Evolutionary conservation across 2,113 vertebrate species (phyloP).

Genomic region (Nothoprocta pentlandii): DNA sequence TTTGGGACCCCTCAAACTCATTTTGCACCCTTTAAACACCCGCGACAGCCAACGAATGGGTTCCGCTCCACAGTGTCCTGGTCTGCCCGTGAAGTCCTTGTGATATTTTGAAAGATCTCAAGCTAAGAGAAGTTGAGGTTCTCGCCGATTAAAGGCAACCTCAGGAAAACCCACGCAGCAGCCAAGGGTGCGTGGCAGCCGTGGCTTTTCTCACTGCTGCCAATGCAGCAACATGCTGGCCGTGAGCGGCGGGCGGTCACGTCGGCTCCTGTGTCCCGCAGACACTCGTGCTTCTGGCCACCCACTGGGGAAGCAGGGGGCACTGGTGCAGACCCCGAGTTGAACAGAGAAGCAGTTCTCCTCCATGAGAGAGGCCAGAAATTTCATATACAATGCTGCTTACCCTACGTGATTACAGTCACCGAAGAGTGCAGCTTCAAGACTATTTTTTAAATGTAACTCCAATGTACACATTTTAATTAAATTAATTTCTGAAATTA

Average conservation of each 20-base stretch:
- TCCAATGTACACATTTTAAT: background rate
- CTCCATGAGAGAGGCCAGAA: background rate
- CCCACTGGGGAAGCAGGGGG: background rate
- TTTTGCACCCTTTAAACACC: rapidly evolving
- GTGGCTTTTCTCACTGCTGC: background rate
- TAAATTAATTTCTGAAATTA: too few species aligned
- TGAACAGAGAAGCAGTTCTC: rapidly evolving
- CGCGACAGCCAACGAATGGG: rapidly evolving
- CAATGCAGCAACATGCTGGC: rapidly evolving
- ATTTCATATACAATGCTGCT: rapidly evolving
- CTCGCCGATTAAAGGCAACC: rapidly evolving
- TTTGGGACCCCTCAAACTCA: rapidly evolving
- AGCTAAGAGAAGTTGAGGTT: background rate
- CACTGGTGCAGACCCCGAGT: rapidly evolving
- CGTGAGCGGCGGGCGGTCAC: background rate
- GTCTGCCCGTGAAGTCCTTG: rapidly evolving
- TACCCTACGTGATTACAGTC: rapidly evolving
- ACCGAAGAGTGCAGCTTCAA: background rate
- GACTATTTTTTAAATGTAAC: background rate
- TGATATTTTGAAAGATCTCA: rapidly evolving
- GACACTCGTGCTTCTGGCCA: background rate
- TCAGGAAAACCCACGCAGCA: rapidly evolving
- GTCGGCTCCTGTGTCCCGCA: rapidly evolving
- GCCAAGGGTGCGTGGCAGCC: too few species aligned
- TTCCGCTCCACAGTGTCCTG: rapidly evolving